A percentile compares a stretch with the other conserved stretches of the same genome.
Conservation (phyloP, 2,888 invertebrate species). For the Dynastes maya region DNA sequence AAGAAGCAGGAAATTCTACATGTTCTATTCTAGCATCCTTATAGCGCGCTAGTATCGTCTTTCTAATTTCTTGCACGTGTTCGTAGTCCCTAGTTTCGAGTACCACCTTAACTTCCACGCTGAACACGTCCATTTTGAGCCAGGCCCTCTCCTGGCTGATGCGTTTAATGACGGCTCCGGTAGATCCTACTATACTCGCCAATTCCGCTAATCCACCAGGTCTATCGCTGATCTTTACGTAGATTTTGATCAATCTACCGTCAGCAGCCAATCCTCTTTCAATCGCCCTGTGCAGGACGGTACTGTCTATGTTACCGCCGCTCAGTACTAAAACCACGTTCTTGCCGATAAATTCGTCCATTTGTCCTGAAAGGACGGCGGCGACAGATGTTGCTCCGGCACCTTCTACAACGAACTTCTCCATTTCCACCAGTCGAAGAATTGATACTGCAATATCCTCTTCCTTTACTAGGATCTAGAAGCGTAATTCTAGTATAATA, state of each 20-base stretch:
- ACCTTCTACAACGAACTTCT: constrained; percentile 95
- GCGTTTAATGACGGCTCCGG: constrained; percentile 94
- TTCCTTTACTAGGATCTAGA: constrained; percentile 75
- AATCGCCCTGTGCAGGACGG: constrained; percentile 85
- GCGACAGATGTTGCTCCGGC: constrained; percentile 91
- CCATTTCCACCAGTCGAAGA: constrained; percentile 83
- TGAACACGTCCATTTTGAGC: constrained; percentile 92
- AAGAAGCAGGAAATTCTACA: constrained; percentile 47
- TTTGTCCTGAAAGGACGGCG: constrained; percentile 85
- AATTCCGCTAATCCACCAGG: constrained; percentile 92
- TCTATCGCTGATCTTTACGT: constrained; percentile 84
- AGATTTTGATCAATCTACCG: constrained; percentile 82
- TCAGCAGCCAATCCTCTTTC: constrained; percentile 90
- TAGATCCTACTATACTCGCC: constrained; percentile 81
- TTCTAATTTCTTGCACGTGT: constrained; percentile 79
- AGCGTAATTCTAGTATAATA: not conserved
- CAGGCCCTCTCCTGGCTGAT: constrained; percentile 97
- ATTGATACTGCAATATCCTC: constrained; percentile 90
- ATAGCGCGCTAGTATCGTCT: constrained; percentile 74
- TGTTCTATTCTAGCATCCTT: constrained; percentile 61
- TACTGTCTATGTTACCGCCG: constrained; percentile 92
- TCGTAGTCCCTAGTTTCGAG: constrained; percentile 90
- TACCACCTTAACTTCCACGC: constrained; percentile 88
- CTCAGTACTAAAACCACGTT: constrained; percentile 74
- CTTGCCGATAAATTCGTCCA: constrained; percentile 87